These are phyloP conservation scores for Adela reaumurella DNA, from an alignment of 2,888 invertebrate genomes.

Conservation along the genomic window DNA sequence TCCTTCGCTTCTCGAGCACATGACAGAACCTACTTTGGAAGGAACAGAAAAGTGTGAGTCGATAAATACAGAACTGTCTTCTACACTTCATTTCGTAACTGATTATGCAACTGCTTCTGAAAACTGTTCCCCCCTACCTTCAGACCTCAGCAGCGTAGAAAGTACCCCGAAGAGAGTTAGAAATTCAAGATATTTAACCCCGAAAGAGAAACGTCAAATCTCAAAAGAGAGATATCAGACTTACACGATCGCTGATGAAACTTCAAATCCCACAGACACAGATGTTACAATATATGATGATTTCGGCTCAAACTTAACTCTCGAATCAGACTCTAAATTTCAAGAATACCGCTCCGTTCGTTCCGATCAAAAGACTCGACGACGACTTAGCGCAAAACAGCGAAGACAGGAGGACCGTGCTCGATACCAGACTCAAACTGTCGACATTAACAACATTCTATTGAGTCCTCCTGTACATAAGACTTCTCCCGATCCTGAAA, in stretches of 20 bases:
- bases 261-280: slow-evolving; percentile 23
- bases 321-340: slow-evolving; percentile 34
- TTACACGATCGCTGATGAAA: slow-evolving; percentile 66
- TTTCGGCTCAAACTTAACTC: slow-evolving; percentile 43
- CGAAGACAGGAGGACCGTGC: slow-evolving; percentile 63
- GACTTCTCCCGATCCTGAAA: slow-evolving; percentile 27
- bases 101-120: slow-evolving; percentile 54
- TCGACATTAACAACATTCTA: slow-evolving; percentile 32
- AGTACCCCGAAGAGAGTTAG: slow-evolving; percentile 67
- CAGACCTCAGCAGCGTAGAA: slow-evolving; percentile 71
- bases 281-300: slow-evolving; percentile 27
- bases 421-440: slow-evolving; percentile 67
- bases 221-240: slow-evolving; percentile 80
- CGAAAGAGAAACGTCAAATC: slow-evolving; percentile 71
- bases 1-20: slow-evolving; percentile 68
- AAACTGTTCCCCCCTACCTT: slow-evolving; percentile 61
- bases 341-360: slow-evolving; percentile 33
- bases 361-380: slow-evolving; percentile 30
- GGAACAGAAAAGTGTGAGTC: slow-evolving; percentile 51
- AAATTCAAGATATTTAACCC: slow-evolving; percentile 57
- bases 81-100: slow-evolving; percentile 54
- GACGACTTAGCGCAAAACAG: slow-evolving; percentile 60
- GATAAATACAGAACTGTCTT: slow-evolving; percentile 19
- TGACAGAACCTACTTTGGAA: slow-evolving; percentile 60
- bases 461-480: slow-evolving; percentile 15